phyloP scores from a whole-genome alignment of 2,888 invertebrate genomes.

The Amorpha juglandis region DNA sequence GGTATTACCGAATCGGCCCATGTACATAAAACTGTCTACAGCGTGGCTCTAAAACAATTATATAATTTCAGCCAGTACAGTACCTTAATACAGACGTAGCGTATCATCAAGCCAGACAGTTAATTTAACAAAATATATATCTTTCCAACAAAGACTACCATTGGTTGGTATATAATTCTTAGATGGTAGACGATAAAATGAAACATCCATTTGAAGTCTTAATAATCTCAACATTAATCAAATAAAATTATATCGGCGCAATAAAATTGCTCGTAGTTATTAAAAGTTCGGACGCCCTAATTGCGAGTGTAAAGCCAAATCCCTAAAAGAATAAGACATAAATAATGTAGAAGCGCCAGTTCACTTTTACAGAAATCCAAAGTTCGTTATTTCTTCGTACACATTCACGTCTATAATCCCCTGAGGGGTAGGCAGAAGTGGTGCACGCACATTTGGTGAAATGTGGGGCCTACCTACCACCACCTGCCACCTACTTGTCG shows the following conservation, averaged over 20 bases:
- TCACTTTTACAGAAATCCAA: neutral
- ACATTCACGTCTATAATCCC: too few species aligned
- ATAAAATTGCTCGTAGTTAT: constrained; percentile 69
- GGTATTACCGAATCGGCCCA: too few species aligned
- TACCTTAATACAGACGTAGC: too few species aligned
- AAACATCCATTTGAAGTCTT: constrained; percentile 24
- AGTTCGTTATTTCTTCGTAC: too few species aligned
- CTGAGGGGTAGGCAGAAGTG: too few species aligned
- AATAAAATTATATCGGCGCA: constrained; percentile 37
- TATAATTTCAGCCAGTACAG: too few species aligned
- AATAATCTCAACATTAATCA: constrained; percentile 27
- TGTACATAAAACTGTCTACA: too few species aligned
- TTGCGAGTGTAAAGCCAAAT: constrained; percentile 68
- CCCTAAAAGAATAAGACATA: constrained; percentile 50
- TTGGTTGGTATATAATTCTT: neutral
- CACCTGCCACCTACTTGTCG: too few species aligned
- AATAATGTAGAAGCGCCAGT: constrained; percentile 2
- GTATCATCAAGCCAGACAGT: too few species aligned
- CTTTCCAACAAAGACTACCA: neutral
- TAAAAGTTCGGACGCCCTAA: constrained; percentile 76
- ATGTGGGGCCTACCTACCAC: too few species aligned
- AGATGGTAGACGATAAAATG: neutral
- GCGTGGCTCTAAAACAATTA: too few species aligned
- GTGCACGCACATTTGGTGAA: too few species aligned
- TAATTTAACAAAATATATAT: neutral